phyloP scores from a whole-genome alignment of 2,888 invertebrate species.

The Pterobdella sp. region DNA sequence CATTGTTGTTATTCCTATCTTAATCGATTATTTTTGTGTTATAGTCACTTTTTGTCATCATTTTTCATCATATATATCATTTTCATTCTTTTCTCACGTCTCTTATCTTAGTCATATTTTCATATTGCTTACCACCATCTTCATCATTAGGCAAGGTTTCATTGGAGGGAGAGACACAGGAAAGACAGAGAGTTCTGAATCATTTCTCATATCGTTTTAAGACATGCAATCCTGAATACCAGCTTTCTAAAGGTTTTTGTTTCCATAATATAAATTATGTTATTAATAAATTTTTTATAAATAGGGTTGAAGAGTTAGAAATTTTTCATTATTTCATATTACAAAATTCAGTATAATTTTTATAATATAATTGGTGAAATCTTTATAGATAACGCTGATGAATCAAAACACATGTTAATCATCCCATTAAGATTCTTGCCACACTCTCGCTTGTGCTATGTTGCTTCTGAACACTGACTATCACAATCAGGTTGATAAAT shows the following conservation, averaged over 20 bases:
- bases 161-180: constrained; percentile 91
- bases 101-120: background rate
- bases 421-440: constrained; percentile 76
- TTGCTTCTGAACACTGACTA: constrained; percentile 97
- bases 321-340: background rate
- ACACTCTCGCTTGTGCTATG: constrained; percentile 94
- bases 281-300: background rate
- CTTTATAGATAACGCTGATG: too few relatives aligned
- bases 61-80: background rate
- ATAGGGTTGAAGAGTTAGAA: background rate
- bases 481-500: constrained; percentile 60
- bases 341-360: background rate
- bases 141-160: constrained; percentile 64
- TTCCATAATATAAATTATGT: too few relatives aligned
- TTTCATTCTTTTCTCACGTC: background rate
- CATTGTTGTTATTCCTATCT: background rate
- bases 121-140: background rate
- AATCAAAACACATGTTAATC: too few relatives aligned
- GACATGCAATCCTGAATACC: constrained; percentile 87
- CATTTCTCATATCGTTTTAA: constrained; percentile 92
- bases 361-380: background rate
- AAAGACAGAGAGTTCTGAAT: constrained; percentile 86
- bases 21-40: background rate
- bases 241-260: constrained; percentile 94
- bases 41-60: background rate